These are phyloP conservation scores for Bujurquina vittata DNA, from an alignment of 2,113 vertebrate genomes.

Conservation along the genomic window DNA sequence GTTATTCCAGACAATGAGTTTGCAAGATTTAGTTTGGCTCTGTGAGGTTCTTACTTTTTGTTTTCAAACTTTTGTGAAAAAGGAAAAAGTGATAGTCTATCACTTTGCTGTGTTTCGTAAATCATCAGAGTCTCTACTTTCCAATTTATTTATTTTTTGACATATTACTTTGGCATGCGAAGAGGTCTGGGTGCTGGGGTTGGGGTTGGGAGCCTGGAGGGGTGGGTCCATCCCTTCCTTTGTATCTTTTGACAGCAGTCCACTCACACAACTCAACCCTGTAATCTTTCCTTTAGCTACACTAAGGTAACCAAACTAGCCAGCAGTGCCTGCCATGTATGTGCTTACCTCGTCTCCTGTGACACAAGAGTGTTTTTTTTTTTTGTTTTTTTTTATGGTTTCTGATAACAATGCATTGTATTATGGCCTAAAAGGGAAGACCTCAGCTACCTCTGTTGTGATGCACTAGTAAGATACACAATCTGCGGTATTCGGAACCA, in stretches of 20 bases:
- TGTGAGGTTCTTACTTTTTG: not conserved
- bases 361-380: not conserved
- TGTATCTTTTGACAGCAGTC: conserved; percentile 31
- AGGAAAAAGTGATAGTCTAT: not conserved
- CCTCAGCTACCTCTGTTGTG: not conserved
- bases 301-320: conserved; percentile 13
- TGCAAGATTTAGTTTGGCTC: not conserved
- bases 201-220: not conserved
- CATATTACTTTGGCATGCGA: not conserved
- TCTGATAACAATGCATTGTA: conserved; percentile 19
- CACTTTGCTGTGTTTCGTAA: not conserved
- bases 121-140: not conserved
- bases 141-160: not conserved
- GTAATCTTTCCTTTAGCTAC: conserved; percentile 14
- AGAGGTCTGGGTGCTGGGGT: not conserved
- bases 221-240: not conserved
- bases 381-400: not conserved
- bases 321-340: conserved; percentile 14
- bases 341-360: not conserved
- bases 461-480: conserved; percentile 13
- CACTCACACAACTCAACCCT: conserved; percentile 10
- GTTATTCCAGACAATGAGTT: not conserved
- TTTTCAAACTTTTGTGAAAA: not conserved
- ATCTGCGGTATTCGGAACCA: conserved; percentile 41
- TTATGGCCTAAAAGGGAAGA: conserved; percentile 6